phyloP scores from a whole-genome alignment of 1,140 invertebrate species.

The Trinorchestia longiramus region DNA sequence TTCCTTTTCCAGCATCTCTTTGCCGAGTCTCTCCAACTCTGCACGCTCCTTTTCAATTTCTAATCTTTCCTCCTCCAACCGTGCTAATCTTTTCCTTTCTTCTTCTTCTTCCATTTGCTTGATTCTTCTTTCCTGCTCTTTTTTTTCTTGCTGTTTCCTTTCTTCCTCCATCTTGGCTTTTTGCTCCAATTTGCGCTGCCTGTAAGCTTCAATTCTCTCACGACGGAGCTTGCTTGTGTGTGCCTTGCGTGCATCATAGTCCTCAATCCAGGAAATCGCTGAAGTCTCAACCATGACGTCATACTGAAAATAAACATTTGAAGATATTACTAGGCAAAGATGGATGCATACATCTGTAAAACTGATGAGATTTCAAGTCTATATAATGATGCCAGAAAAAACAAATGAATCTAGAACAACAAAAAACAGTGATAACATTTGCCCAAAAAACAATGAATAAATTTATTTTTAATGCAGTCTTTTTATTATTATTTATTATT shows the following conservation, averaged over 20 bases:
- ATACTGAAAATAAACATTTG: slow-evolving; percentile 25
- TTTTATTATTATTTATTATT: too few relatives aligned
- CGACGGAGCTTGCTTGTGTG: slow-evolving; percentile 17
- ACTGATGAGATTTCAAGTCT: too few relatives aligned
- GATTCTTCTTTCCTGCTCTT: slow-evolving; percentile 60
- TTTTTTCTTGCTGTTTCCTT: slow-evolving; percentile 56
- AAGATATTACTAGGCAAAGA: not conserved
- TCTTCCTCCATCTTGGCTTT: slow-evolving; percentile 55
- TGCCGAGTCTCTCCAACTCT: slow-evolving; percentile 38
- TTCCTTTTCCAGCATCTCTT: slow-evolving; percentile 59
- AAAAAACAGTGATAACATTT: too few relatives aligned
- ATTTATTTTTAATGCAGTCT: too few relatives aligned
- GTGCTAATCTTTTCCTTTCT: slow-evolving; percentile 57
- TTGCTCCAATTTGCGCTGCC: not conserved
- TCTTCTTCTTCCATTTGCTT: slow-evolving; percentile 56
- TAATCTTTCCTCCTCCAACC: slow-evolving; percentile 58
- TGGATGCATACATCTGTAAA: too few relatives aligned
- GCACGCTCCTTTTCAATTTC: slow-evolving; percentile 59
- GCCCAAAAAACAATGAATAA: too few relatives aligned
- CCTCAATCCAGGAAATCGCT: slow-evolving; percentile 53
- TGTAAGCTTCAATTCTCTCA: slow-evolving; percentile 14
- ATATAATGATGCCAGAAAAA: too few relatives aligned
- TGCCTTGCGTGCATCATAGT: slow-evolving; percentile 15
- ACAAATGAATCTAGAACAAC: too few relatives aligned
- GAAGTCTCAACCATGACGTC: slow-evolving; percentile 42